These are phyloP conservation scores for Clunio marinus DNA, from an alignment of 2,888 invertebrate genomes.

Conservation along the genomic window DNA sequence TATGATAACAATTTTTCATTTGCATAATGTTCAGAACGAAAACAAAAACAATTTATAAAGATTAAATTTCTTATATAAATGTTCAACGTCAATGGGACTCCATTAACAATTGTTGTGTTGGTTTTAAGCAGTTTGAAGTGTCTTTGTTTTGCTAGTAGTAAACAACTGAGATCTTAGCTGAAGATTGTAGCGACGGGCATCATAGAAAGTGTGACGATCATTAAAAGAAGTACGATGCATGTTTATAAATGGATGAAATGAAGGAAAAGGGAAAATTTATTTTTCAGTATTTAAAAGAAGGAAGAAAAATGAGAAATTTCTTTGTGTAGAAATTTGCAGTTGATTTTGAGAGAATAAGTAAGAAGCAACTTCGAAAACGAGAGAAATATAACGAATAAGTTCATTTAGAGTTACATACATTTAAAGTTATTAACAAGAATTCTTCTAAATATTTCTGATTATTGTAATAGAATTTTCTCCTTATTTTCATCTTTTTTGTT, in stretches of 20 bases:
- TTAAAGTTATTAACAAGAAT: conserved; percentile 11
- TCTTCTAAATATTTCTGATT: not conserved
- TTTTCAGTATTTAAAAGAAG: conserved; percentile 13
- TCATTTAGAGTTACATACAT: conserved; percentile 1
- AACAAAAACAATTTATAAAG: not conserved
- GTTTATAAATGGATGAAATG: too few species aligned
- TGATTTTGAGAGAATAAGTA: too few species aligned
- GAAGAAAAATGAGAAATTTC: not conserved
- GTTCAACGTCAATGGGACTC: too few species aligned
- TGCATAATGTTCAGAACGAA: conserved; percentile 12
- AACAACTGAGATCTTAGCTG: too few species aligned
- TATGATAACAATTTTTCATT: conserved; percentile 11
- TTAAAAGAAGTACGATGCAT: not conserved
- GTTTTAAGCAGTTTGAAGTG: not conserved
- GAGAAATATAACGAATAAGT: conserved; percentile 1
- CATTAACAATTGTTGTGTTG: not conserved
- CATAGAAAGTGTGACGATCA: not conserved
- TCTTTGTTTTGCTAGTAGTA: not conserved
- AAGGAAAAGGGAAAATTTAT: not conserved
- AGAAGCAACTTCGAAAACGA: conserved; percentile 10
- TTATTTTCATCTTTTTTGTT: too few species aligned
- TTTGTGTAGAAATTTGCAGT: not conserved
- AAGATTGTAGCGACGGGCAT: not conserved
- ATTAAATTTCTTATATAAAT: not conserved
- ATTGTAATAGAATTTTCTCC: not conserved